Conservation (phyloP, 2,113 vertebrate species). For the Cariama cristata region DNA sequence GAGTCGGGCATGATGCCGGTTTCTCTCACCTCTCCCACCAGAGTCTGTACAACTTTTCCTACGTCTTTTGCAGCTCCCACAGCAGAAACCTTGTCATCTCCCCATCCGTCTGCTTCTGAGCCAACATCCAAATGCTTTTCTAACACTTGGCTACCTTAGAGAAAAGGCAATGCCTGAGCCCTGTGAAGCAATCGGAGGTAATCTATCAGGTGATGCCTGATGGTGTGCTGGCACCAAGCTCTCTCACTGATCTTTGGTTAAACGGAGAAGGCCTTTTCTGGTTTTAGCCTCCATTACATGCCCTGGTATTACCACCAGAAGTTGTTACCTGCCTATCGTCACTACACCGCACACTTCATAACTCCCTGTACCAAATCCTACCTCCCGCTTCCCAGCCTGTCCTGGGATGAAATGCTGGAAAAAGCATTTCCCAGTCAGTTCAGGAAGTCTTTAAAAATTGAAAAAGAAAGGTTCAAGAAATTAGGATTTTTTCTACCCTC, state of each 20-base stretch:
- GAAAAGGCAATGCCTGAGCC: neutral
- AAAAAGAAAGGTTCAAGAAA: neutral
- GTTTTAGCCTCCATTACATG: neutral
- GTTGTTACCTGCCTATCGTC: slow-evolving; percentile 50
- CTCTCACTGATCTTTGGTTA: neutral
- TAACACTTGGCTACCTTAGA: neutral
- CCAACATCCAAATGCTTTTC: neutral
- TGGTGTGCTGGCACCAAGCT: neutral
- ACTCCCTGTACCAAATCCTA: neutral
- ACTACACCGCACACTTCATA: neutral
- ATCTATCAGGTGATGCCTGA: neutral
- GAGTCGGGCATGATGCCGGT: neutral
- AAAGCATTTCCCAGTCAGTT: slow-evolving; percentile 20
- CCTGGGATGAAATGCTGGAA: neutral
- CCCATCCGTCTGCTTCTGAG: neutral
- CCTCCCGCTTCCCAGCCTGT: slow-evolving; percentile 3
- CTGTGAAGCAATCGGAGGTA: neutral
- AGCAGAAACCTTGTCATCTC: neutral
- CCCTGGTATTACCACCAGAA: slow-evolving; percentile 43
- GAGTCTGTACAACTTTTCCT: neutral
- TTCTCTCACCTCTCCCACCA: neutral
- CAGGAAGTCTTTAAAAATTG: neutral
- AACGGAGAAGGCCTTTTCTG: neutral
- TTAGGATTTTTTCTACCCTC: neutral
- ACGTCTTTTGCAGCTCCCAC: neutral